Percentiles rank a stretch among this genome's conserved stretches.
These are phyloP conservation scores for Chloropsis hardwickii DNA, from an alignment of 2,113 vertebrate genomes.

Conservation along the genomic window DNA sequence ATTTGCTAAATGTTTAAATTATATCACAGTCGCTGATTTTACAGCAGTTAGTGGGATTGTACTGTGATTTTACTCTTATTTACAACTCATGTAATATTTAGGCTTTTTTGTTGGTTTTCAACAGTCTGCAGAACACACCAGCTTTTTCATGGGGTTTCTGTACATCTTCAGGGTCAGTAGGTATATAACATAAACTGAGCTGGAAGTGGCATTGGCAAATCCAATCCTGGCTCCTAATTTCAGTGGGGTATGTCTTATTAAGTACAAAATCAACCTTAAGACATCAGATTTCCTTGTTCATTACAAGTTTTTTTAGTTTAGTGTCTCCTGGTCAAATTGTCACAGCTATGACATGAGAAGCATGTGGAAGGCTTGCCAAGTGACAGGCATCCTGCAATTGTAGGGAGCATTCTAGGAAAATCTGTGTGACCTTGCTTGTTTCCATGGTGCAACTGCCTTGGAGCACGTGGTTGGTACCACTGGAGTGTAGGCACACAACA, in stretches of 20 bases:
- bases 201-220: not conserved
- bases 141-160: not conserved
- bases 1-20: not conserved
- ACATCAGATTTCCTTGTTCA: not conserved
- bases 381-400: not conserved
- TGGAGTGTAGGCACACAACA: not conserved
- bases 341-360: not conserved
- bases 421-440: not conserved
- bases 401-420: not conserved
- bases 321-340: not conserved
- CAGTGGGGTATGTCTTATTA: not conserved
- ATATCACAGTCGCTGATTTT: not conserved
- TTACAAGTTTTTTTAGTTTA: not conserved
- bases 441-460: not conserved
- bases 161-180: not conserved
- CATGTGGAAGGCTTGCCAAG: not conserved
- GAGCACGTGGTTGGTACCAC: rapidly evolving
- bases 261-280: not conserved
- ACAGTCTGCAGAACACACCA: not conserved
- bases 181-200: not conserved
- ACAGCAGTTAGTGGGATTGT: not conserved
- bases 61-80: not conserved
- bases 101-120: not conserved
- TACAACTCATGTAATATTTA: not conserved
- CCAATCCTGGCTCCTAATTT: not conserved